These are phyloP conservation scores for Andrena hattorfiana DNA, from an alignment of 2,888 invertebrate genomes.

Conservation along the genomic window DNA sequence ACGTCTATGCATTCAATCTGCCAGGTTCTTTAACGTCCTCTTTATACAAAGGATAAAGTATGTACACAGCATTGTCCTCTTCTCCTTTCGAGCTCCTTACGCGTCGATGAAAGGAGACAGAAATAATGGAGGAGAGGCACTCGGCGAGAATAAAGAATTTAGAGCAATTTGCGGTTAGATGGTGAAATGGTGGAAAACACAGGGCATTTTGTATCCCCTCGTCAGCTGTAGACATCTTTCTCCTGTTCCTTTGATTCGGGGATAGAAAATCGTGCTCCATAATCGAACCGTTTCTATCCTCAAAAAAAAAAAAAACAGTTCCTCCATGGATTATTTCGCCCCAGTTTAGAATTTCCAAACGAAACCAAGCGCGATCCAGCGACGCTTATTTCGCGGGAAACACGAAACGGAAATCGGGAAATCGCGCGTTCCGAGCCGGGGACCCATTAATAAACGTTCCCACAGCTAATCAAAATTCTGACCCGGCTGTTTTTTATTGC, in stretches of 20 bases:
- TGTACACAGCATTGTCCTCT: conserved; percentile 6
- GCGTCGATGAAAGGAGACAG: conserved; percentile 29
- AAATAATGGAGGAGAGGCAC: conserved; percentile 35
- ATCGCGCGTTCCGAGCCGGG: background rate
- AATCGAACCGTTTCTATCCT: background rate
- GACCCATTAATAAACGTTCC: conserved; percentile 19
- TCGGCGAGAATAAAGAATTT: conserved; percentile 50
- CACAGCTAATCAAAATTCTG: conserved; percentile 16
- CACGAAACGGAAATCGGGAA: background rate
- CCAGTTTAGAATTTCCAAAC: background rate
- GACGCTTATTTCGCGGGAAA: background rate
- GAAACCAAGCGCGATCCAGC: background rate
- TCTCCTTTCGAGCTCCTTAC: background rate
- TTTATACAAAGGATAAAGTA: background rate
- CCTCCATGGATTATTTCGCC: background rate
- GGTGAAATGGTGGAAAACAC: conserved; percentile 38
- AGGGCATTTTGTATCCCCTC: conserved; percentile 28
- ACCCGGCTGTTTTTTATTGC: background rate
- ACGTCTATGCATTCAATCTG: background rate
- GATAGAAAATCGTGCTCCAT: background rate
- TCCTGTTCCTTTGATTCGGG: conserved; percentile 12
- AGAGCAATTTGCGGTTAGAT: conserved; percentile 34
- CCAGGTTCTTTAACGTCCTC: too few relatives aligned
- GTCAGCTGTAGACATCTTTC: background rate
- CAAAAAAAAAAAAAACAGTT: background rate